Conservation (phyloP, 1,140 invertebrate genomes). For the Anagrus nilaparvatae region DNA sequence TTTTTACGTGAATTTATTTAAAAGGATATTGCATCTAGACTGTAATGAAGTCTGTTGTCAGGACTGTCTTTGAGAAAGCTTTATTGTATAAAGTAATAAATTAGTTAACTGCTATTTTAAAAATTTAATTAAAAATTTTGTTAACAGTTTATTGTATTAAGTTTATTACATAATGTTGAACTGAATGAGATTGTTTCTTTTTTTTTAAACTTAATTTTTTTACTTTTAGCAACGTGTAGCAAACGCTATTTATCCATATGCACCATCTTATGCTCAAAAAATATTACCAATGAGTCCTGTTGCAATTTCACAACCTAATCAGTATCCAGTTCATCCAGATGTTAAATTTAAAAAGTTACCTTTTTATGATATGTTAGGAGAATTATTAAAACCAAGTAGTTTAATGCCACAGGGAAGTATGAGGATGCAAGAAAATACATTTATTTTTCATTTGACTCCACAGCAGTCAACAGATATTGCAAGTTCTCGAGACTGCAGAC, state of each 20-base stretch:
- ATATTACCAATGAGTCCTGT: constrained; percentile 30
- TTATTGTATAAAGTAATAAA: no score
- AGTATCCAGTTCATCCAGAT: constrained; percentile 76
- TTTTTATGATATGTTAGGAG: constrained; percentile 83
- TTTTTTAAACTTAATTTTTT: constrained; percentile 17
- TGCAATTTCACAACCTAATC: constrained; percentile 35
- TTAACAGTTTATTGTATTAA: no score
- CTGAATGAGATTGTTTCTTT: no score
- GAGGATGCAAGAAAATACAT: constrained; percentile 74
- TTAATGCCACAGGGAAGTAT: constrained; percentile 64
- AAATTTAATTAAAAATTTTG: no score
- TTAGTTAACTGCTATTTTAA: no score
- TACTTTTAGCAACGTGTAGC: constrained; percentile 27
- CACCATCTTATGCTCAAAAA: constrained; percentile 23
- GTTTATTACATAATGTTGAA: no score
- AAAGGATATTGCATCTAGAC: no score
- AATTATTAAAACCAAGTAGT: constrained; percentile 82
- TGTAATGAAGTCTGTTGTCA: no score
- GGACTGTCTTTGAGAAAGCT: no score
- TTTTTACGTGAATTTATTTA: no score
- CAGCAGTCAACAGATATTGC: constrained; percentile 84
- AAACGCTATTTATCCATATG: constrained; percentile 29
- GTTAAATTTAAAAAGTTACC: constrained; percentile 82
- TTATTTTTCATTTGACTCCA: constrained; percentile 84
- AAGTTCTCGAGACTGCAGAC: constrained; percentile 62